Percentiles rank a stretch among this genome's conserved stretches.
Evolutionary conservation across 2,888 invertebrate genomes (phyloP).

Genomic region (Dyspetes luteomarginatus): DNA sequence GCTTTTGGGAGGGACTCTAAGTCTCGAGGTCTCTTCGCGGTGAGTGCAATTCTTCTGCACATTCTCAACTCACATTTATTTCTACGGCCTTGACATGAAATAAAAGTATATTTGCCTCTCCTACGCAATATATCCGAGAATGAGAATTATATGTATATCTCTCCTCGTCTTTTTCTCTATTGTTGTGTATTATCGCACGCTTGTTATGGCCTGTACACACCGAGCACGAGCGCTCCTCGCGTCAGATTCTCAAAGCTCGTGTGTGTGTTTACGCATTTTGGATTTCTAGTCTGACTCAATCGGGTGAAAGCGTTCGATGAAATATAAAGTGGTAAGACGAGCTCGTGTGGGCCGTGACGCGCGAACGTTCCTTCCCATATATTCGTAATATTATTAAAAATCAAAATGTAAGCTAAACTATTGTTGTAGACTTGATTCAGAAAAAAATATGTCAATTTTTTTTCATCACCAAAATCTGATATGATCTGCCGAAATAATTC

Average conservation of each 20-base stretch:
- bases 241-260: slow-evolving; percentile 18
- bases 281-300: slow-evolving; percentile 66
- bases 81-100: slow-evolving; percentile 67
- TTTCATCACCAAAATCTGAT: too few relatives aligned
- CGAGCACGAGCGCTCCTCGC: not conserved
- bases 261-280: slow-evolving; percentile 66
- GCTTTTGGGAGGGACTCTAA: slow-evolving; percentile 24
- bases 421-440: too few relatives aligned
- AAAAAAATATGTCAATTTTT: too few relatives aligned
- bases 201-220: not conserved
- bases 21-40: slow-evolving; percentile 62
- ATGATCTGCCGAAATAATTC: too few relatives aligned
- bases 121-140: slow-evolving; percentile 21
- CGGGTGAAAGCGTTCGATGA: slow-evolving; percentile 65
- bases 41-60: slow-evolving; percentile 41
- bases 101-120: slow-evolving; percentile 48
- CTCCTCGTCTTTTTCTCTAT: not conserved
- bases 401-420: not conserved
- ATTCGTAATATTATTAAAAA: not conserved
- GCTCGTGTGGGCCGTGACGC: slow-evolving; percentile 9
- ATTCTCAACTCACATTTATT: slow-evolving; percentile 62
- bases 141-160: slow-evolving; percentile 16
- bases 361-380: not conserved
- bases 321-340: slow-evolving; percentile 54
- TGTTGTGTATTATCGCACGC: not conserved